phyloP scores from a whole-genome alignment of 2,888 invertebrate genomes.

The Agriopis marginaria region DNA sequence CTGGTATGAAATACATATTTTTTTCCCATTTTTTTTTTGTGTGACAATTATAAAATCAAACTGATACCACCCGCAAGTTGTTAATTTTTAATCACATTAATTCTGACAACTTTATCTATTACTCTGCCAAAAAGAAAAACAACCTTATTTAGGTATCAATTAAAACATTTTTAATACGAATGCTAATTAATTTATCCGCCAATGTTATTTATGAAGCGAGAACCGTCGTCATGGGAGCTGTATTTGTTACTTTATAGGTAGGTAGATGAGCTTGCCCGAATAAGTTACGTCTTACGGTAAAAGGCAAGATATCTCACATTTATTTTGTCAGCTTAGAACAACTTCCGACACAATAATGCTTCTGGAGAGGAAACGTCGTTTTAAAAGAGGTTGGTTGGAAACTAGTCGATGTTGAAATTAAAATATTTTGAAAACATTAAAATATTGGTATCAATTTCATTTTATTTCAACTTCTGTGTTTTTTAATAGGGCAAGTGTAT shows the following conservation, averaged over 20 bases:
- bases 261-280: neutral
- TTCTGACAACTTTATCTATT: slow-evolving; percentile 18
- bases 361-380: slow-evolving; percentile 39
- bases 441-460: neutral
- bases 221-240: slow-evolving; percentile 41
- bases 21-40: neutral
- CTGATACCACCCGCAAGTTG: neutral
- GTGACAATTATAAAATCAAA: neutral
- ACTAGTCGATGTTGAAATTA: slow-evolving; percentile 2
- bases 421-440: neutral
- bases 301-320: slow-evolving; percentile 58
- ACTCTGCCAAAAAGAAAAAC: slow-evolving; percentile 25
- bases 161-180: slow-evolving; percentile 35
- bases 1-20: neutral
- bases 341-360: slow-evolving; percentile 55
- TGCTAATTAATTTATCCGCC: slow-evolving; percentile 46
- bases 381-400: slow-evolving; percentile 23
- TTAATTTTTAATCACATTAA: slow-evolving; percentile 22
- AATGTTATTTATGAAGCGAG: slow-evolving; percentile 44
- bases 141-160: slow-evolving; percentile 34
- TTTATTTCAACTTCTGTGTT: neutral
- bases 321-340: slow-evolving; percentile 47
- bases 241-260: slow-evolving; percentile 38
- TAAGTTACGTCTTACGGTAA: slow-evolving; percentile 49
- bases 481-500: neutral